These are phyloP conservation scores for Corythoichthys haematopterus DNA, from an alignment of 2,113 vertebrate species.

Conservation along the genomic window DNA sequence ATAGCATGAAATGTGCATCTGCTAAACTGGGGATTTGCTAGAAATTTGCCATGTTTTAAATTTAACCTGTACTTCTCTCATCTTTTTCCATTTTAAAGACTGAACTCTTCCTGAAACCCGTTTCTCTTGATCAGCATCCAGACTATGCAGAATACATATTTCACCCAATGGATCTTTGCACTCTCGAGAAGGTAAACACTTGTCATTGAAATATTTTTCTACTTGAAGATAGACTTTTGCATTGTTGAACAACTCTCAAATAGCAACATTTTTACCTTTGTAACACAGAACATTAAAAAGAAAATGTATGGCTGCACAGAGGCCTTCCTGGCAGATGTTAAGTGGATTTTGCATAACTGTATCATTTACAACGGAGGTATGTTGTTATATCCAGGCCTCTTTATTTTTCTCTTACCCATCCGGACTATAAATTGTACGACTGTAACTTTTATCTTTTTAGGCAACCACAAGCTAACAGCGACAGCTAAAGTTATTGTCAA, in stretches of 20 bases:
- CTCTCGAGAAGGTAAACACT: constrained; percentile 88
- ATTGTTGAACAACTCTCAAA: constrained; percentile 2
- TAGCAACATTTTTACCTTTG: constrained; percentile 16
- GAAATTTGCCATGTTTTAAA: constrained; percentile 9
- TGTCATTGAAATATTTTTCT: neutral
- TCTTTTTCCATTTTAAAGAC: constrained; percentile 73
- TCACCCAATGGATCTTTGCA: constrained; percentile 97
- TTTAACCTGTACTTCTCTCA: constrained; percentile 9
- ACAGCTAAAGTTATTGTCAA: constrained; percentile 98
- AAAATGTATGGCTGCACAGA: constrained; percentile 99
- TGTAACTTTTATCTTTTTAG: constrained; percentile 61
- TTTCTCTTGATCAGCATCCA: constrained; percentile 94
- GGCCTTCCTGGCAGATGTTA: constrained; percentile 94
- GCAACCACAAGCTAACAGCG: constrained; percentile 97
- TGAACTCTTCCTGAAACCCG: constrained; percentile 97
- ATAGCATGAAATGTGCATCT: constrained; percentile 43
- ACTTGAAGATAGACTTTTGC: too few relatives aligned
- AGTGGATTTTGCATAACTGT: constrained; percentile 99
- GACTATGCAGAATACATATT: constrained; percentile 99
- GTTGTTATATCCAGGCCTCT: constrained; percentile 6
- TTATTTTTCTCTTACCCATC: neutral
- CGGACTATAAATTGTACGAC: neutral
- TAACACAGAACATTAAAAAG: constrained; percentile 88
- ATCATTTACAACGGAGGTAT: constrained; percentile 98
- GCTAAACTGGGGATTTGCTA: constrained; percentile 13